Conservation (phyloP, 2,797 vertebrate species). For the Chrysolophus pictus region DNA sequence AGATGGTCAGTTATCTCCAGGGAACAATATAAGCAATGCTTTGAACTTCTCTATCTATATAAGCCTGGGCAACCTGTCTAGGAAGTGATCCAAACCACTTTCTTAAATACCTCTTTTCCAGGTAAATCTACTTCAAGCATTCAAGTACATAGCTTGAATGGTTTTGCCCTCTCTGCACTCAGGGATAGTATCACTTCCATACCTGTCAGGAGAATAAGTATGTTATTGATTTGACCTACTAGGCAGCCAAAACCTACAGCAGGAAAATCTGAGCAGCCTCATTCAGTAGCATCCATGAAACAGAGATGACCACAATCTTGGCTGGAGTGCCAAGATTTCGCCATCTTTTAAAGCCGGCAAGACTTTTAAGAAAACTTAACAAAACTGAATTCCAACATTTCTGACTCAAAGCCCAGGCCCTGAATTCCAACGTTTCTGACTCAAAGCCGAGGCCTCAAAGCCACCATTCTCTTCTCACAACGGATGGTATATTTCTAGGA, state of each 20-base stretch:
- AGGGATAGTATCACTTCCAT: neutral
- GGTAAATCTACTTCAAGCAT: neutral
- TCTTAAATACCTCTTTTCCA: neutral
- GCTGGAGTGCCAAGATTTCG: neutral
- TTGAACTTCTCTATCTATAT: fast-evolving
- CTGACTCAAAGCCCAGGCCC: neutral
- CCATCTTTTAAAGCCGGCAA: neutral
- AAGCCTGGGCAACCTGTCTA: neutral
- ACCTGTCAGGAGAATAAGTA: conserved; percentile 16
- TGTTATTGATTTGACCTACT: neutral
- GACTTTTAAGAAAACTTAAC: neutral
- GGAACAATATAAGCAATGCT: neutral
- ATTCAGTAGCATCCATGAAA: neutral
- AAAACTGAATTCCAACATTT: neutral
- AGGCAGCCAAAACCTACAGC: neutral
- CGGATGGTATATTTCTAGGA: neutral
- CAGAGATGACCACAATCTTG: fast-evolving
- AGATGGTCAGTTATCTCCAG: neutral
- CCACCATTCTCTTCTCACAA: neutral
- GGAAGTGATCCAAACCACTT: neutral
- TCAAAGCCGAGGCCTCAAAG: neutral
- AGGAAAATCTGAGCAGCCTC: neutral
- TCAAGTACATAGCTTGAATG: neutral
- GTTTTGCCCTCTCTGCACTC: neutral
- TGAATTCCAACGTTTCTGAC: fast-evolving